Base-by-base conservation (phyloP, 2,797 vertebrate species). In the Lacerta agilis region DNA sequence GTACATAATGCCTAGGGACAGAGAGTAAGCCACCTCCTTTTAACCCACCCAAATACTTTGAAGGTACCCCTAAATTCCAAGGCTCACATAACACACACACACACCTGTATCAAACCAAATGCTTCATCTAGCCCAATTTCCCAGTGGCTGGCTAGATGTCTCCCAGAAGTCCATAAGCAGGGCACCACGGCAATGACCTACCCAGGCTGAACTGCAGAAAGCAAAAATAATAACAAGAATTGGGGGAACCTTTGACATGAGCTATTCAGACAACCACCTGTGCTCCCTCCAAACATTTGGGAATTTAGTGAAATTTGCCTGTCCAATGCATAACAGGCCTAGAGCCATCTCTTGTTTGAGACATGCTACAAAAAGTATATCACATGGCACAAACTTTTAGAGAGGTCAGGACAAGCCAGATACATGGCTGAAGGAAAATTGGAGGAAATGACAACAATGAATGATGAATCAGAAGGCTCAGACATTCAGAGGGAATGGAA, bases 321-420 rank as follows among this genome's bases (percentile, higher is more conserved):
- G 8, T 10, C 55, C 13, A 71, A 23, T 9, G 64, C 33, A 55
- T 41, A 15, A 13, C 8, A 43, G 7, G 55, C 64, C 43, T 61
- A 2, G 17, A 41, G 55, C 15, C 25, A 43, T 17, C 36, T 23
- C 18, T 13, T n/a, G 4, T 38, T 49, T 18, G 29, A 86, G 77
- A 87, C 85, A 13, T 86, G 83, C 87, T 91, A 90, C 91, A 93
- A 93, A 92, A 94, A 73, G 90, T 88, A 69, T 11, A 82, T 82
- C 91, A 89, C 61, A 90, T 38, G 55, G 1, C 3, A 92, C 89
- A 93, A 94, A 92, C 83, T 87, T 83, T 85, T 64, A 64, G 85
- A 89, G 90, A 92, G 89, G 91, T 91, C 90, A 89, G 77, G 85
- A 90, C 88, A 86, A 81, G 85, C 87, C 89, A 25, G 89, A 49